Base-by-base conservation (phyloP, 2,888 invertebrate species). In the Myopa tessellatipennis region DNA sequence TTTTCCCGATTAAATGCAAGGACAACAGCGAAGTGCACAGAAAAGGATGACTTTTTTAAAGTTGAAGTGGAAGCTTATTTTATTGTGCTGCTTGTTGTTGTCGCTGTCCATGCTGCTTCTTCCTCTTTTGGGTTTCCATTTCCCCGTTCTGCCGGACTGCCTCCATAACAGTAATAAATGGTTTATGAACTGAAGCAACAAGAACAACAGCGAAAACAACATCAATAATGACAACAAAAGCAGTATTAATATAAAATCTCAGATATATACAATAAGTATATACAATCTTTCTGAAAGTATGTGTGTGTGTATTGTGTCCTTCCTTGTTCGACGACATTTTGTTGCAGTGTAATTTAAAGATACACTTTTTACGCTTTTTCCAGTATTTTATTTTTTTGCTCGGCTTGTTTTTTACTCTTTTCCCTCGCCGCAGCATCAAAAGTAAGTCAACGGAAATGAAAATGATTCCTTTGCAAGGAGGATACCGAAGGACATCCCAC, bases 371-470 rank as follows among this genome's bases (percentile, higher is more conserved):
- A n/a, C 16, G 58, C 12, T 14, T 1, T n/a, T n/a, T n/a, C n/a
- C 58, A 18, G 26, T 2, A 10, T 65, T 34, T 65, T 65, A 6
- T 61, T 61, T 61, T 0, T 61, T 26, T 61, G 18, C 8, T 38
- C 4, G 38, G 8, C 4, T 36, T 38, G 10, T 36, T 65, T 38
- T 34, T 36, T 65, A 38, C 38, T 65, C 38, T 36, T 38, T 7
- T 65, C 34, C 1, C 65, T 65, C 6, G 12, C 34, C 16, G 36
- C 38, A 8, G 38, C 36, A 14, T 65, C 38, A 34, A 34, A 38
- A 65, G 65, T 38, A 36, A 65, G 26, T 61, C 26, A 61, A 61
- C 61, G 61, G 61, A 61, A 61, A 61, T 61, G 61, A 61, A 61
- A 61, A 65, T 38, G 65, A 65, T 65, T 12, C 38, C 38, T 38